Evolutionary conservation across 2,797 vertebrate species (phyloP).

Genomic region (Triplophysa yarkandensis): DNA sequence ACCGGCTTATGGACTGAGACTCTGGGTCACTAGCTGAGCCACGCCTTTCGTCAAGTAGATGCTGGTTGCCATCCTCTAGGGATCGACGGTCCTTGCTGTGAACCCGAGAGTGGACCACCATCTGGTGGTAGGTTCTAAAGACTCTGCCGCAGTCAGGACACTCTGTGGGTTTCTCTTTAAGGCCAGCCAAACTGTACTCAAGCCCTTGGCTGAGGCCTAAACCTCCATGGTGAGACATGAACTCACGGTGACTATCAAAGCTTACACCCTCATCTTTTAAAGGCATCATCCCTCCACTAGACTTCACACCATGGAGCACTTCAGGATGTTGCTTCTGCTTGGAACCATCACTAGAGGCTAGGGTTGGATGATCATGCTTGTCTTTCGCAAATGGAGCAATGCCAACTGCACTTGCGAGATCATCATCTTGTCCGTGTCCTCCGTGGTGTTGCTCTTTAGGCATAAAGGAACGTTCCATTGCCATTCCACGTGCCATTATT

Average conservation of each 20-base stretch:
- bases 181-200: slow-evolving; percentile 85
- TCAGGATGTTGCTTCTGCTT: slow-evolving; percentile 95
- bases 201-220: slow-evolving; percentile 83
- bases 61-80: slow-evolving; percentile 84
- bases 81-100: slow-evolving; percentile 90
- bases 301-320: slow-evolving; percentile 87
- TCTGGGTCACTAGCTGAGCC: slow-evolving; percentile 97
- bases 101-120: slow-evolving; percentile 95
- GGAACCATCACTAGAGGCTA: slow-evolving; percentile 86
- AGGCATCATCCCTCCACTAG: slow-evolving; percentile 80
- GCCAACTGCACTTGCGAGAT: slow-evolving; percentile 80
- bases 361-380: slow-evolving; percentile 89
- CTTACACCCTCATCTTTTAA: slow-evolving; percentile 86
- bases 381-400: slow-evolving; percentile 90
- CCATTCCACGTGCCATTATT: slow-evolving; percentile 97
- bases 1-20: slow-evolving; percentile 98
- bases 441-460: slow-evolving; percentile 92
- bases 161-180: slow-evolving; percentile 95
- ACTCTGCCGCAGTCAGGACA: slow-evolving; percentile 95
- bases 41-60: slow-evolving; percentile 87
- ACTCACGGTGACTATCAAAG: slow-evolving; percentile 89
- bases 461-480: slow-evolving; percentile 95
- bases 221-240: slow-evolving; percentile 81
- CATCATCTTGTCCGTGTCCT: slow-evolving; percentile 87
- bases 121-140: slow-evolving; percentile 98